Base-by-base conservation (phyloP, 30 jellyfish, hydroid and myxozoan genomes). In the Aurelia sp. region DNA sequence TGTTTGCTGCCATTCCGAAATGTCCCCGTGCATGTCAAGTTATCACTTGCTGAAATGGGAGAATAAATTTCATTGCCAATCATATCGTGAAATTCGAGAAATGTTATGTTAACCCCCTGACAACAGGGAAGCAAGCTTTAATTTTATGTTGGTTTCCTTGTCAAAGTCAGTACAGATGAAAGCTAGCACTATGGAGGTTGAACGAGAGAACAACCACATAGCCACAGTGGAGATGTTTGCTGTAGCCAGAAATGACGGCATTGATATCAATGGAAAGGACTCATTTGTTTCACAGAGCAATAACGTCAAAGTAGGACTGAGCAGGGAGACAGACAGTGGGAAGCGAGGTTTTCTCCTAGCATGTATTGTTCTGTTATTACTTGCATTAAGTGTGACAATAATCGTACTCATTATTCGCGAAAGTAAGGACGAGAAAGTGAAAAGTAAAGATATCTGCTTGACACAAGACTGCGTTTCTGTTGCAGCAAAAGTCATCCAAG, bases 381-480 rank as follows among this genome's bases (percentile, higher is more conserved):
- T 78, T 61, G 89, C 89, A 3, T 21, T 78, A 31, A 13, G 71
- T 21, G 62, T 63, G 5, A 73, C 61, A 8, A 78, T 78, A 12
- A 69, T 78, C 50, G 80, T 78, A 17, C 73, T 62, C 8, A 20
- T 78, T 15, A 78, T 78, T 11, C 79, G 89, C 73, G 31, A 21
- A 22, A 40, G 65, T 18, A 66, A 82, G 20, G 37, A 59, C 1
- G 33, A 10, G 48, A 52, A 11, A 4, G 33, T 27, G 15, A 72
- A 21, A 47, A 7, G 2, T 30, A 60, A 62, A 17, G 31, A 64
- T 13, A 59, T 61, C 11, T 86, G 95, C 19, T 27, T 11, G 17
- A 74, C 79, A 44, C 3, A 20, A 4, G 83, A 78, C 78, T 86
- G 95, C 53, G 77, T 86, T 23, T 7, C 80, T 0, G 80, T 79